Evolutionary conservation across 2,113 vertebrate genomes (phyloP).

Genomic region (Notarius lentiginosus): DNA sequence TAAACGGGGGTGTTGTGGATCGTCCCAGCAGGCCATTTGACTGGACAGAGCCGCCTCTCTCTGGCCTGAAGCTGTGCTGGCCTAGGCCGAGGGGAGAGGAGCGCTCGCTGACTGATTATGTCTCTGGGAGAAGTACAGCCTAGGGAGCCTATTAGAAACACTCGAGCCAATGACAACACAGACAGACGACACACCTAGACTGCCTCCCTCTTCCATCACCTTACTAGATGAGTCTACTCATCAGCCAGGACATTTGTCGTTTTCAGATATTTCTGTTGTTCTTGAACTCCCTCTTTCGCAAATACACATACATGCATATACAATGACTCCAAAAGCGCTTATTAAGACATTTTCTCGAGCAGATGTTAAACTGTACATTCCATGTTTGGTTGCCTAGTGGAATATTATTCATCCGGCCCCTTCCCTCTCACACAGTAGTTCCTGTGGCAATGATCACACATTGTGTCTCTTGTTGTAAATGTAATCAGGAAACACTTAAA

Average conservation of each 20-base stretch:
- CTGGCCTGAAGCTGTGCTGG: conserved; percentile 49
- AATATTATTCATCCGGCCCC: conserved; percentile 17
- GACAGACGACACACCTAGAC: conserved; percentile 65
- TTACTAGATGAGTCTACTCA: conserved; percentile 20
- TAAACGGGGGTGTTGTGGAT: conserved; percentile 63
- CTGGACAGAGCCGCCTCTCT: conserved; percentile 60
- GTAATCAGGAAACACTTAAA: conserved; percentile 68
- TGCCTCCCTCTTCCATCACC: conserved; percentile 33
- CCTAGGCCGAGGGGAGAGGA: conserved; percentile 65
- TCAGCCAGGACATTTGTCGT: not conserved
- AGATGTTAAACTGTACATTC: not conserved
- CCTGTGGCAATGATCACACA: conserved; percentile 43
- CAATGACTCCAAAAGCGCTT: not conserved
- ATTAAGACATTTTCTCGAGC: not conserved
- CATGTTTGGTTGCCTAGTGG: conserved; percentile 15
- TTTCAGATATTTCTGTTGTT: not conserved
- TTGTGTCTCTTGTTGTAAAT: conserved; percentile 55
- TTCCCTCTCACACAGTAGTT: conserved; percentile 34
- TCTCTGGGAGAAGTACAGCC: conserved; percentile 81
- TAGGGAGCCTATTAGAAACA: conserved; percentile 81
- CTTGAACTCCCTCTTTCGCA: not conserved
- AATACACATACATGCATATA: not conserved
- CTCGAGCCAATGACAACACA: conserved; percentile 72
- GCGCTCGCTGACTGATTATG: conserved; percentile 85
- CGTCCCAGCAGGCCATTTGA: conserved; percentile 71